Evolutionary conservation across 2,113 vertebrate species (phyloP).

Genomic region (cat (Felis catus)): F.catus_Fca126_mat1.0 CM031425.1:47196001-47196500

Average conservation of each 20-base stretch:
- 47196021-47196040: background rate
- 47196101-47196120: background rate
- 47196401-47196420: background rate
- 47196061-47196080: background rate
- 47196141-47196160: background rate
- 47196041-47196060: background rate
- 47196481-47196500: no score
- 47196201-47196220: background rate
- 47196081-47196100: background rate
- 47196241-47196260: constrained; percentile 38
- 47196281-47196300: background rate
- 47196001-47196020: background rate
- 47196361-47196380: constrained; percentile 18
- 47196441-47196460: constrained; percentile 25
- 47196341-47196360: background rate
- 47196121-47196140: background rate
- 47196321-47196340: background rate
- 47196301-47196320: background rate
- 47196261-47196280: constrained; percentile 12
- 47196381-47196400: constrained; percentile 29
- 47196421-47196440: constrained; percentile 4
- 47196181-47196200: constrained; percentile 7
- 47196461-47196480: no score
- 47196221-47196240: constrained; percentile 4
- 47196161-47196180: background rate